phyloP scores from a whole-genome alignment of 1,140 invertebrate genomes.

The Acromyrmex charruanus region DNA sequence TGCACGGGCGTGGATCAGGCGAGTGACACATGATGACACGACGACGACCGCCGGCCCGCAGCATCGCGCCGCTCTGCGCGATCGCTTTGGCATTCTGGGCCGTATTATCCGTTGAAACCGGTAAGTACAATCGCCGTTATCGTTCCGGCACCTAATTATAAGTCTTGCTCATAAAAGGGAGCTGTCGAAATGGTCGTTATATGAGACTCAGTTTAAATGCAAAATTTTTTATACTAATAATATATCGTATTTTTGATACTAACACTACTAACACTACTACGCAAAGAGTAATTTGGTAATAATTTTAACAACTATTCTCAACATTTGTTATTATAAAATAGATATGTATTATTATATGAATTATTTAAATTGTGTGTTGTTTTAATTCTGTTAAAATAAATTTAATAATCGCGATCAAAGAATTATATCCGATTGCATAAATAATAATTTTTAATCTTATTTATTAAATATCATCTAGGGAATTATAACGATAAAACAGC shows the following conservation, averaged over 20 bases:
- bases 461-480: background rate
- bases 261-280: background rate
- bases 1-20: constrained; percentile 51
- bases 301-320: background rate
- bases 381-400: background rate
- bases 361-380: background rate
- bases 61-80: constrained; percentile 26
- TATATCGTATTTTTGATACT: background rate
- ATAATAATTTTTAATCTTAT: background rate
- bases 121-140: constrained; percentile 48
- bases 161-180: background rate
- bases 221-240: background rate
- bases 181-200: background rate
- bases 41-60: constrained; percentile 60
- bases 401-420: background rate
- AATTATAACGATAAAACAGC: background rate
- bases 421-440: background rate
- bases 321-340: background rate
- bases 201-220: background rate
- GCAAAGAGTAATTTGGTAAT: background rate
- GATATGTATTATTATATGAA: background rate
- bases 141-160: background rate
- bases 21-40: constrained; percentile 65
- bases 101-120: constrained; percentile 58
- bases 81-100: constrained; percentile 51